Conservation (phyloP, 2,888 invertebrate species). For the Sicus ferrugineus region DNA sequence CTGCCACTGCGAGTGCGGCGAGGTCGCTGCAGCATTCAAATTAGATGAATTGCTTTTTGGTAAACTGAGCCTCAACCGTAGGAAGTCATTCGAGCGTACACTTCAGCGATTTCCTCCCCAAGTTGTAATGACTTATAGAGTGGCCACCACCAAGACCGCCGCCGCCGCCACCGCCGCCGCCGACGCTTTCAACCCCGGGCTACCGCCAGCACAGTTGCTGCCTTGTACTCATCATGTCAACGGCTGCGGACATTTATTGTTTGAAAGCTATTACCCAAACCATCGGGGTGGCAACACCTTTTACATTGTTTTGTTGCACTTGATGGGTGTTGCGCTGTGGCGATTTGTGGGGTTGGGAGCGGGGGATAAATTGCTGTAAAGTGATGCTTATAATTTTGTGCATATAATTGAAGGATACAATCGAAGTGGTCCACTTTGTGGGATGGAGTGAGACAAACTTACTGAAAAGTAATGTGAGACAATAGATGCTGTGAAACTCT, state of each 20-base stretch:
- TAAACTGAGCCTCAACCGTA: constrained; percentile 29
- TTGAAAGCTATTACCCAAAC: constrained; percentile 62
- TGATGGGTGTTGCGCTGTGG: constrained; percentile 3
- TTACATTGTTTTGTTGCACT: constrained; percentile 11
- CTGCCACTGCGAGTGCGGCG: constrained; percentile 15
- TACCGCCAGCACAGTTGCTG: neutral
- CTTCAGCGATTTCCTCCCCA: constrained; percentile 49
- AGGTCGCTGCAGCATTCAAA: constrained; percentile 54
- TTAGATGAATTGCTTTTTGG: constrained; percentile 61
- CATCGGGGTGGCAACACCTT: constrained; percentile 21
- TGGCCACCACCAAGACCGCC: too few species aligned
- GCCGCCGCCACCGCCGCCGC: constrained; percentile 18
- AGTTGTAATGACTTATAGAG: constrained; percentile 31
- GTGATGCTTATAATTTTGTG: constrained; percentile 14
- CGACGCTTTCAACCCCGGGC: too few species aligned
- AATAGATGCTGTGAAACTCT: too few species aligned
- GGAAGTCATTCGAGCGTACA: constrained; percentile 52
- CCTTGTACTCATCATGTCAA: constrained; percentile 53
- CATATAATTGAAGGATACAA: constrained; percentile 14
- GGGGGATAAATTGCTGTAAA: constrained; percentile 4
- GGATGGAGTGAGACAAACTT: too few species aligned
- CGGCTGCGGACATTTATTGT: constrained; percentile 64
- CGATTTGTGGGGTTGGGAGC: neutral
- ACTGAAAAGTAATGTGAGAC: too few species aligned
- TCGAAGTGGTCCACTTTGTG: constrained; percentile 1